Evolutionary conservation across 1,140 invertebrate genomes (phyloP), one percentile per base, ranked within the genome.

Genomic region (Apocrypta bakeri): DNA sequence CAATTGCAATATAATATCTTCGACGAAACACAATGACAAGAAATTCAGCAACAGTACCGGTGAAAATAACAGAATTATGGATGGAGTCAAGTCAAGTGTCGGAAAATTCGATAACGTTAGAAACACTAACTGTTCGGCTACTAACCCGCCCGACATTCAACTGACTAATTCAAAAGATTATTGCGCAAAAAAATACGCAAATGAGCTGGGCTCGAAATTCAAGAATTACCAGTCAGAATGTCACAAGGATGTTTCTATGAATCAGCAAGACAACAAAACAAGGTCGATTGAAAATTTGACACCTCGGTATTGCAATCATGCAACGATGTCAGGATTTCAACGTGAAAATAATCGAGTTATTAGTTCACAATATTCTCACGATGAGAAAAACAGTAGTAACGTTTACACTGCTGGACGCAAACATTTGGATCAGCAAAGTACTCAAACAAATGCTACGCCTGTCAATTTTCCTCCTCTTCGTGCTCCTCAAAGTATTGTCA

Each of bases 401-500:
- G 79, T 83, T 1, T 86, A 86, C 6, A 31, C 81, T 0, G 24
- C 86, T 0, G 82, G 78, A 17, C 83, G 86, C 17, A 90, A 90
- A 31, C 82, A 76, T 9, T 33, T 87, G 27, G 87, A 88, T n/a
- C 86, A 89, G 56, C 85, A 88, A 33, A 86, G 81, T 71, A 27
- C 76, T 12, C 12, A 76, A 2, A 69, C 85, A 24, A 89, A 89
- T 80, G 85, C 86, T 73, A 81, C 87, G 9, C 86, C 86, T 9
- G 83, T 86, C 2, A 90, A 89, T 83, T 90, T 90, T 56, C 88
- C 89, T 2, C 88, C 88, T 9, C 29, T 90, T 33, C 85, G 88
- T 3, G 88, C 89, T 0, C 89, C 88, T 1, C 89, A 89, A 69
- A 90, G 88, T 33, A 88, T 90, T 37, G 88, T 90, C 1, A 89